A percentile compares a stretch with the other conserved stretches of the same genome.
phyloP scores from a whole-genome alignment of 2,797 vertebrate species.

The Numenius phaeopus region DNA sequence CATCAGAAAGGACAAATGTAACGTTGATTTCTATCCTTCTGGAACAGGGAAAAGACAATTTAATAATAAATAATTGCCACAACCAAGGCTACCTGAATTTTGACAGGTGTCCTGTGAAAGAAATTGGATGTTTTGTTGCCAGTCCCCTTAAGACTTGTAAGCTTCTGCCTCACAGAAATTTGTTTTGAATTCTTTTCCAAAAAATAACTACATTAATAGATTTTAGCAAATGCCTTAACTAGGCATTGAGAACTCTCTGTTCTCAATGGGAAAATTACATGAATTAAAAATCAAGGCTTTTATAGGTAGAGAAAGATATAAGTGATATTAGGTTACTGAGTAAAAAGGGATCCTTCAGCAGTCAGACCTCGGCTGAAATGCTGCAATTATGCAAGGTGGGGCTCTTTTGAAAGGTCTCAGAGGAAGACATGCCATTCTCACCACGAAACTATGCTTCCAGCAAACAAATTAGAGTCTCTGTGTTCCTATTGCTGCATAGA shows the following conservation, averaged over 20 bases:
- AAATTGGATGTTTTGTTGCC: neutral
- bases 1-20: neutral
- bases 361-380: neutral
- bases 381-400: conserved; percentile 14
- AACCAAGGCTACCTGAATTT: neutral
- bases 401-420: conserved; percentile 14
- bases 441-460: neutral
- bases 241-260: neutral
- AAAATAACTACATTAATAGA: neutral
- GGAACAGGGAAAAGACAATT: neutral
- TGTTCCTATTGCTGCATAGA: neutral
- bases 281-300: conserved; percentile 48
- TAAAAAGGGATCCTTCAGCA: conserved; percentile 24
- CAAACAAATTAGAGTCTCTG: neutral
- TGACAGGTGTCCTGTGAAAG: neutral
- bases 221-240: conserved; percentile 30
- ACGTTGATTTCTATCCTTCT: neutral
- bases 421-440: conserved; percentile 12
- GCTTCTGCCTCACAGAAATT: neutral
- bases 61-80: neutral
- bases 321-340: neutral
- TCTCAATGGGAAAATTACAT: conserved; percentile 19
- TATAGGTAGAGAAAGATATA: neutral
- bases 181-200: neutral
- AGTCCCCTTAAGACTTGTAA: neutral